Conservation (phyloP, 2,888 invertebrate genomes). For the Lamellibrachia columna region DNA sequence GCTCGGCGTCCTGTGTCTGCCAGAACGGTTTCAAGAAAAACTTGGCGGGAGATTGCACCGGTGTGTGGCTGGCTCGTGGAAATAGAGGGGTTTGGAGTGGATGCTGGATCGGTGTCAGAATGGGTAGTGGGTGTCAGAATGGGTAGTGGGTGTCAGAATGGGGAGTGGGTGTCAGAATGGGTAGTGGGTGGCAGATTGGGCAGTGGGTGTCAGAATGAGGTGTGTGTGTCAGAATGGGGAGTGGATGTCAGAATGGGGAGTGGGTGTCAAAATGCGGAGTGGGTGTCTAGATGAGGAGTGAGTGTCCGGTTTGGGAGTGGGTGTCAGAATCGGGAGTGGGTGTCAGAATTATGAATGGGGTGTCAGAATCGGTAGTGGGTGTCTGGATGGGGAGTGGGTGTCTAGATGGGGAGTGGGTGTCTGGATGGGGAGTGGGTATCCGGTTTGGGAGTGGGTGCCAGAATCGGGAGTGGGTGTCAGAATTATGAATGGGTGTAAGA, state of each 20-base stretch:
- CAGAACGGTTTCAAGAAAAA: background rate
- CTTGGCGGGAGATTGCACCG: background rate
- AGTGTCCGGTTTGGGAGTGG: background rate
- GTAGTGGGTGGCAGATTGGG: background rate
- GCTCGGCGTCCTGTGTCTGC: background rate
- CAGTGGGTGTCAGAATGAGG: background rate
- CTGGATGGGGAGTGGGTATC: background rate
- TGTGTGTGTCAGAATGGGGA: background rate
- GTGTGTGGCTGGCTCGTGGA: background rate
- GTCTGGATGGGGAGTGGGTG: no score
- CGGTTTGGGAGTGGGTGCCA: background rate
- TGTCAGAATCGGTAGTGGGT: no score
- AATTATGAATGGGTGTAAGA: no score
- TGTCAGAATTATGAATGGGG: background rate
- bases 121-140: no score
- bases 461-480: no score
- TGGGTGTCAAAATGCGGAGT: background rate
- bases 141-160: no score
- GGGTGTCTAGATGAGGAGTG: background rate
- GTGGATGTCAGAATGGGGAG: background rate
- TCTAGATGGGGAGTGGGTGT: no score
- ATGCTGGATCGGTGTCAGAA: no score
- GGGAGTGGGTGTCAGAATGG: no score
- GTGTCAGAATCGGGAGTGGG: background rate
- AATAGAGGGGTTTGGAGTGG: no score